Percentiles rank a stretch among this genome's conserved stretches.
phyloP scores from a whole-genome alignment of 2,113 vertebrate species.

The Daboia siamensis region DNA sequence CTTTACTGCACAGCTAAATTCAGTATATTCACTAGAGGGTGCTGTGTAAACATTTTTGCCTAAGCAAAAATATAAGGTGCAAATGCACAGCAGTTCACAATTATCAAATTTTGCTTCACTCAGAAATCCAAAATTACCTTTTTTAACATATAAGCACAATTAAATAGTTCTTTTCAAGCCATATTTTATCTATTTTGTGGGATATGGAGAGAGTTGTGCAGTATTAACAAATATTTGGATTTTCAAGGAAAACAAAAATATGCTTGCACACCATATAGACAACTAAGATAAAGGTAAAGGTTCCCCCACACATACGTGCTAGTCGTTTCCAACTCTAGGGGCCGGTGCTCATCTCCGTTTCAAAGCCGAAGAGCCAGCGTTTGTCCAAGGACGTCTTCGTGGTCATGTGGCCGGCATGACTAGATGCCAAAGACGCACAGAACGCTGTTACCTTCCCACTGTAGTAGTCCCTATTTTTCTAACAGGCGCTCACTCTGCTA shows the following conservation, averaged over 20 bases:
- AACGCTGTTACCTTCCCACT: too few species aligned
- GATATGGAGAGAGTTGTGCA: neutral
- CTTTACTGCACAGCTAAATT: neutral
- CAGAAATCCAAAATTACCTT: neutral
- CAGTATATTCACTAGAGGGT: neutral
- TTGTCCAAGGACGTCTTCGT: too few species aligned
- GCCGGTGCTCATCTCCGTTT: too few species aligned
- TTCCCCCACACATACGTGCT: too few species aligned
- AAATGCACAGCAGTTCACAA: neutral
- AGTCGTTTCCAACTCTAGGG: too few species aligned
- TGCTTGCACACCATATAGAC: neutral
- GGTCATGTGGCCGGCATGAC: too few species aligned
- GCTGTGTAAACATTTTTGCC: neutral
- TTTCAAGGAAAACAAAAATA: neutral
- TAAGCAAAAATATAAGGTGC: neutral
- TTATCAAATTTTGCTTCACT: neutral
- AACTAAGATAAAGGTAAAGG: too few species aligned
- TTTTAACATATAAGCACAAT: neutral
- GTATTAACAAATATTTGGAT: neutral
- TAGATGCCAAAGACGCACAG: too few species aligned
- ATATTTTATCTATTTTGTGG: neutral
- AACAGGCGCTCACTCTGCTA: too few species aligned
- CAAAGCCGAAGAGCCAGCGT: too few species aligned
- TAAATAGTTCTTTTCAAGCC: neutral
- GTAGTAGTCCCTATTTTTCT: too few species aligned